Base-by-base conservation (phyloP, 2,113 vertebrate genomes). In the Perccottus glenii region DNA sequence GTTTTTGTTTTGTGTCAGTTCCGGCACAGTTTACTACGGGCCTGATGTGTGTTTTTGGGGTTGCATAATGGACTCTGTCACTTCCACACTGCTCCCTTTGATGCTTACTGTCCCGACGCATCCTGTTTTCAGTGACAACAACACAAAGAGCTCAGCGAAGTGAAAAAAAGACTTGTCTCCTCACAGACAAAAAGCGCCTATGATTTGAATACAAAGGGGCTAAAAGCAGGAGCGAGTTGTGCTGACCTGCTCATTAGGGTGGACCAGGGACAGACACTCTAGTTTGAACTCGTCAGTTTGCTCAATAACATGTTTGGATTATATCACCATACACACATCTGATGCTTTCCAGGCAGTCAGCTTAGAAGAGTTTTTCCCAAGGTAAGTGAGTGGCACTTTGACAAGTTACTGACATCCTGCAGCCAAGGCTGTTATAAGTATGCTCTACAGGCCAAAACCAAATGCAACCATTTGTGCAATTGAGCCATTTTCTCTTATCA, bases 121-220 rank as follows among this genome's bases (percentile, higher is more conserved):
- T 45, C 15, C 50, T 8, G 42, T 33, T 16, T 45, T 45, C 44
- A 32, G 44, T 16, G 64, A 6, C 5, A 57, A 67, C 0, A 15
- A 45, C 6, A 85, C 76, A 82, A 79, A 78, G 62, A 10, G 71
- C 36, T 73, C 75, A 63, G 42, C 59, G 64, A 47, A 65, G 72
- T 83, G 27, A 6, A 3, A 32, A 5, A 3, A 15, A 11, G 69
- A 46, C 58, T 40, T 10, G 33, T 51, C 63, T 12, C 55, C 48
- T 53, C 16, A 7, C 12, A 42, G 4, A 65, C 59, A 67, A 67
- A 77, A 55, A 65, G 47, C 44, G 43, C 62, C 49, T 44, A 36
- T 33, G n/a, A 73, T 69, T 68, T 59, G n/a, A 69, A 73, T 14
- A 81, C 71, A 84, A 84, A 85, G 73, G 77, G 64, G 48, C 48